phyloP scores from a whole-genome alignment of 1,140 invertebrate genomes.

The Drosophila teissieri region DNA sequence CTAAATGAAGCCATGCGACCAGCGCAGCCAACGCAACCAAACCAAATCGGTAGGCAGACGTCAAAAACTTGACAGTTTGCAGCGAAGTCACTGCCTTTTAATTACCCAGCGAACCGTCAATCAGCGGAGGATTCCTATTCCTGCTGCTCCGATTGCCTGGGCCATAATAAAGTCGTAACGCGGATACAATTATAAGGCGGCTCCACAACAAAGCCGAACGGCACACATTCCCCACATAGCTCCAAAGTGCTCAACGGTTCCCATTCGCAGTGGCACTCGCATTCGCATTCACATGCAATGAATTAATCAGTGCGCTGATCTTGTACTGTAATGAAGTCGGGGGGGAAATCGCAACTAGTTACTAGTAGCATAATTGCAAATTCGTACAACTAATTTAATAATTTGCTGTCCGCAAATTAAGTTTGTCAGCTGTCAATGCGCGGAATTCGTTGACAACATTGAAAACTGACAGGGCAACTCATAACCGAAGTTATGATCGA shows the following conservation, averaged over 20 bases:
- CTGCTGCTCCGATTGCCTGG: constrained; percentile 23
- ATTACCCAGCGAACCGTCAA: constrained; percentile 75
- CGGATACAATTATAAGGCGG: constrained; percentile 81
- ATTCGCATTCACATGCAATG: constrained; percentile 66
- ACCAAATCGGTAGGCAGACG: constrained; percentile 55
- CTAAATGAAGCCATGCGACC: constrained; percentile 68
- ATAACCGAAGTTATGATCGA: constrained; percentile 79
- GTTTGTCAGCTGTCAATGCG: constrained; percentile 80
- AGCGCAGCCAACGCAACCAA: constrained; percentile 8
- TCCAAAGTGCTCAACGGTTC: constrained; percentile 8
- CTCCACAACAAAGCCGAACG: constrained; percentile 73
- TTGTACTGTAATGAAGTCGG: constrained; percentile 43
- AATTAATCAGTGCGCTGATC: constrained; percentile 73
- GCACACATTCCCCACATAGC: constrained; percentile 71
- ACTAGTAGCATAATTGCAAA: constrained; percentile 63
- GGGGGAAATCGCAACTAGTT: background rate
- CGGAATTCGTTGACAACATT: constrained; percentile 81
- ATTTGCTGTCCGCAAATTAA: constrained; percentile 77
- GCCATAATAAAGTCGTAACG: constrained; percentile 79
- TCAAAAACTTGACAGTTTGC: constrained; percentile 77
- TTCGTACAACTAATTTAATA: constrained; percentile 82
- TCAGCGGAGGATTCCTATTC: constrained; percentile 39
- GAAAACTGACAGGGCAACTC: constrained; percentile 74
- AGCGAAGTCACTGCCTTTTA: constrained; percentile 70
- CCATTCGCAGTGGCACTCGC: background rate